phyloP scores from a whole-genome alignment of 1,140 invertebrate genomes.

The Apocrypta bakeri region DNA sequence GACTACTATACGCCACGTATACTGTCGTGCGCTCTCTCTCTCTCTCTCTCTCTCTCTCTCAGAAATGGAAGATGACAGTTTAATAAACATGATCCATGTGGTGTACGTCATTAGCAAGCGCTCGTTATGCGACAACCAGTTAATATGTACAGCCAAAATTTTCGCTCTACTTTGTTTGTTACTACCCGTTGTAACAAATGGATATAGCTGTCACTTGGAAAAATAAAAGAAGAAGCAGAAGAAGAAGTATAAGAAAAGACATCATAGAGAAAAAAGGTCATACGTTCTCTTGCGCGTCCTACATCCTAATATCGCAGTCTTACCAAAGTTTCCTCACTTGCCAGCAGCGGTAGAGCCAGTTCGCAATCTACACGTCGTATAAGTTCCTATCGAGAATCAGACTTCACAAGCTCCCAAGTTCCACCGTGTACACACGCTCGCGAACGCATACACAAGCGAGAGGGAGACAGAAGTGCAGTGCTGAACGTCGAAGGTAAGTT shows the following conservation, averaged over 20 bases:
- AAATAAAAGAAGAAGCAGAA: background rate
- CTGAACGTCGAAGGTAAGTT: background rate
- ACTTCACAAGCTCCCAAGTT: background rate
- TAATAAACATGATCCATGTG: slow-evolving; percentile 54
- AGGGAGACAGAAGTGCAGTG: background rate
- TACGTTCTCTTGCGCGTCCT: background rate
- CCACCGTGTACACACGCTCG: background rate
- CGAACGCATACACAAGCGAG: background rate
- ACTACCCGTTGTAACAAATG: too few species aligned
- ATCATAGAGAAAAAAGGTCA: too few species aligned
- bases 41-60: too few species aligned
- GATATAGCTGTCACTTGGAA: too few species aligned
- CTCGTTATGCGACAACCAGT: background rate
- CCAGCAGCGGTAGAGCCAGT: background rate
- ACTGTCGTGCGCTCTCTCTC: too few species aligned
- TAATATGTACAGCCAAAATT: background rate
- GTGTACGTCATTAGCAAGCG: background rate
- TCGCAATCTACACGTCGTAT: slow-evolving; percentile 34
- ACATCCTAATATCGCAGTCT: slow-evolving; percentile 45
- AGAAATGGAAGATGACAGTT: too few species aligned
- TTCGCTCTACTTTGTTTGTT: too few species aligned
- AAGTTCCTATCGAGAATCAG: slow-evolving; percentile 36
- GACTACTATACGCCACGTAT: background rate
- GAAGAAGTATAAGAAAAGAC: background rate
- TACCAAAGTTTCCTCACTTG: slow-evolving; percentile 15